phyloP scores from a whole-genome alignment of 2,797 vertebrate genomes.

The Myotis findleyi region DNA sequence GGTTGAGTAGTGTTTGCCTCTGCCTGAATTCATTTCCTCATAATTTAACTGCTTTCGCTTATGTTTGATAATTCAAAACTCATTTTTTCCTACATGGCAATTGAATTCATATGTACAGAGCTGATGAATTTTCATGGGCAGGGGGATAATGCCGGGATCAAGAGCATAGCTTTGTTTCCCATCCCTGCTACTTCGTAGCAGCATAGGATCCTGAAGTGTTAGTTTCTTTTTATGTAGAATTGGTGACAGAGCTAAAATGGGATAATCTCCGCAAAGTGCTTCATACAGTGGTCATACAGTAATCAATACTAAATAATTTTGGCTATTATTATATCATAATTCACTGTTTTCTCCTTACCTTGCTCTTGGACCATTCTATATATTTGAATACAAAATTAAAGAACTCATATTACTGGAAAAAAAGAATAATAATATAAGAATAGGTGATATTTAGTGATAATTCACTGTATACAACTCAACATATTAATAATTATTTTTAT shows the following conservation, averaged over 20 bases:
- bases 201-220: background rate
- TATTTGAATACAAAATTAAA: slow-evolving; percentile 14
- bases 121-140: background rate
- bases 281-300: background rate
- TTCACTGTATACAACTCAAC: background rate
- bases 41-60: background rate
- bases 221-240: slow-evolving; percentile 7
- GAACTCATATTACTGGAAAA: background rate
- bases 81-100: background rate
- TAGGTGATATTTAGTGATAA: background rate
- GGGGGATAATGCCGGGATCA: background rate
- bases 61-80: background rate
- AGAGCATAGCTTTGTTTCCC: background rate
- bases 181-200: background rate
- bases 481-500: background rate
- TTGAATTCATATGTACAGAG: background rate
- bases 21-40: background rate
- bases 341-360: background rate
- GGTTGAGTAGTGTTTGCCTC: background rate
- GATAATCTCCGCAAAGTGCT: background rate
- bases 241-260: background rate
- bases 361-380: background rate
- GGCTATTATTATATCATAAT: background rate
- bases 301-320: background rate
- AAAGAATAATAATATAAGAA: background rate